Conservation (phyloP, 2,888 invertebrate genomes). For the Acheta domesticus region DNA sequence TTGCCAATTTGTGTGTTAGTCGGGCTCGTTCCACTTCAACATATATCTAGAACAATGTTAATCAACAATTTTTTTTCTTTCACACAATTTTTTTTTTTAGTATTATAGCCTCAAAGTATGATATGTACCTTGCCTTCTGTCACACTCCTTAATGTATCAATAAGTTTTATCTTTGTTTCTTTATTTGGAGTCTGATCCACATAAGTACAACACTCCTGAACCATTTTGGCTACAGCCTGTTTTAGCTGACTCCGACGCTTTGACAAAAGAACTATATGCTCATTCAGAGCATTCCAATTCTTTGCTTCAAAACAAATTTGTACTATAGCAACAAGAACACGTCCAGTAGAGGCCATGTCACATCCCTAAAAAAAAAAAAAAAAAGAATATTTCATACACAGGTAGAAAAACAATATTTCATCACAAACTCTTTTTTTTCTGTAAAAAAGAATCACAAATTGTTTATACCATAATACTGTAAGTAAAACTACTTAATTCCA, state of each 20-base stretch:
- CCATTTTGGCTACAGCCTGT: constrained; percentile 94
- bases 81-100: no score
- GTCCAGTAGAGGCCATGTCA: constrained; percentile 91
- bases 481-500: no score
- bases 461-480: no score
- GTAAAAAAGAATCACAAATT: no score
- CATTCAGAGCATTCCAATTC: constrained; percentile 91
- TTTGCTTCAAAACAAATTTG: constrained; percentile 87
- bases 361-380: constrained; percentile 63
- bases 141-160: constrained; percentile 90
- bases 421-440: no score
- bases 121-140: constrained; percentile 85
- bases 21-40: constrained; percentile 99
- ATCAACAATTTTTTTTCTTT: no score
- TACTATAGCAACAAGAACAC: constrained; percentile 88
- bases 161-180: constrained; percentile 86
- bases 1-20: constrained; percentile 83
- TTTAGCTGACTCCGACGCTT: constrained; percentile 95
- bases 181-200: constrained; percentile 90
- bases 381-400: neutral
- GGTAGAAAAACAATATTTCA: neutral
- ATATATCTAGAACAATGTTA: constrained; percentile 66
- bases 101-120: no score
- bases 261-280: constrained; percentile 84
- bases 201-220: constrained; percentile 90